A percentile compares a stretch with the other conserved stretches of the same genome.
Conservation (phyloP, 2,888 invertebrate genomes). For the Chelonus formosanus region DNA sequence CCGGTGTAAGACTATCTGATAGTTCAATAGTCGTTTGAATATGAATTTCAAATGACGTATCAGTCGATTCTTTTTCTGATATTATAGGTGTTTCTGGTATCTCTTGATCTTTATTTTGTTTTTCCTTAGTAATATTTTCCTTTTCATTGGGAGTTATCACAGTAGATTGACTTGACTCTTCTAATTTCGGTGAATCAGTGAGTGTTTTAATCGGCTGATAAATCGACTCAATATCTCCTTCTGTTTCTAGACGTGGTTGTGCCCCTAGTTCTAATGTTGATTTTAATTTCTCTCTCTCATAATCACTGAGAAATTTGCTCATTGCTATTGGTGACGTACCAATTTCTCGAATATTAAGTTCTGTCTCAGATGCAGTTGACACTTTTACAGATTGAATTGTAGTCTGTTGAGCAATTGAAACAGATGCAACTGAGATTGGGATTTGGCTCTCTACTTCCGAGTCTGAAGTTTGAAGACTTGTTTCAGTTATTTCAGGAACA, state of each 20-base stretch:
- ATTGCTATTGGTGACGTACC: slow-evolving; percentile 32
- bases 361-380: slow-evolving; percentile 32
- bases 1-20: slow-evolving; percentile 49
- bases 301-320: no score
- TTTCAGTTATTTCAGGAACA: slow-evolving; percentile 50
- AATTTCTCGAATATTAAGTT: slow-evolving; percentile 2
- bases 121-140: slow-evolving; percentile 46
- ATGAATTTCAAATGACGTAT: slow-evolving; percentile 55
- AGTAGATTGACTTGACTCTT: no score
- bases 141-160: slow-evolving; percentile 28
- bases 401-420: slow-evolving; percentile 34
- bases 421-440: neutral
- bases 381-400: slow-evolving; percentile 33
- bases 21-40: slow-evolving; percentile 58
- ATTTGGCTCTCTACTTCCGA: neutral
- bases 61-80: slow-evolving; percentile 49
- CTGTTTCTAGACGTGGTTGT: neutral
- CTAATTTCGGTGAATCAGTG: no score
- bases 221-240: neutral
- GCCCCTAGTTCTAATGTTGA: neutral
- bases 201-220: no score
- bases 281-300: neutral
- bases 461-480: slow-evolving; percentile 47
- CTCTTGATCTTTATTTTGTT: neutral
- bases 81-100: slow-evolving; percentile 24